Evolutionary conservation across 2,888 invertebrate species (phyloP).

Genomic region (Hypena proboscidalis): DNA sequence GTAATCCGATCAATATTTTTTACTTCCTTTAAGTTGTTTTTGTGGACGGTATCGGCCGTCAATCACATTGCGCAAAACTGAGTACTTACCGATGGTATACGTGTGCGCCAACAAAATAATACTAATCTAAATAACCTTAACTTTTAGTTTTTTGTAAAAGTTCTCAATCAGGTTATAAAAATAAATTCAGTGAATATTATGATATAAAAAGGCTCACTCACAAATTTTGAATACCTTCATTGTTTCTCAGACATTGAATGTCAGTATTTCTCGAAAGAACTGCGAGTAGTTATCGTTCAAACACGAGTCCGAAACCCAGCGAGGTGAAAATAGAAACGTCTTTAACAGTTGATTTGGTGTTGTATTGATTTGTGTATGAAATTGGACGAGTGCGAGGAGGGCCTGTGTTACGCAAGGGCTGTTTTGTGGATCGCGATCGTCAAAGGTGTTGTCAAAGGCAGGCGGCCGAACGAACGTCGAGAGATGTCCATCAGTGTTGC

Average conservation of each 20-base stretch:
- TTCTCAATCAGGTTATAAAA: too few relatives aligned
- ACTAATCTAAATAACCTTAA: too few relatives aligned
- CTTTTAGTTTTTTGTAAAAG: too few relatives aligned
- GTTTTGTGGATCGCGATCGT: conserved; percentile 63
- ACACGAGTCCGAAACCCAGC: conserved; percentile 4
- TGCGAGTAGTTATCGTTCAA: background rate
- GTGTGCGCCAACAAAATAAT: too few relatives aligned
- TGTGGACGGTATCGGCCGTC: conserved; percentile 29
- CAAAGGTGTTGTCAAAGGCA: conserved; percentile 77
- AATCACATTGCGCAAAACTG: conserved; percentile 23
- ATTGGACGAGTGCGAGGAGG: conserved; percentile 61
- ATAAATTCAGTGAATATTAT: too few relatives aligned
- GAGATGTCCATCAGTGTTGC: conserved; percentile 50
- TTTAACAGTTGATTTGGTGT: conserved; percentile 49
- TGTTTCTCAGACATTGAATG: too few relatives aligned
- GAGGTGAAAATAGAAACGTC: conserved; percentile 56
- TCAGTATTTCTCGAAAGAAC: too few relatives aligned
- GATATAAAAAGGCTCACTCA: too few relatives aligned
- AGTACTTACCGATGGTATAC: background rate
- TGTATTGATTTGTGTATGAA: conserved; percentile 65
- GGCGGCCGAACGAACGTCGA: conserved; percentile 66
- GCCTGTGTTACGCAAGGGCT: conserved; percentile 71
- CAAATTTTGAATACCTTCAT: too few relatives aligned
- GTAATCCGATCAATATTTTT: conserved; percentile 82
- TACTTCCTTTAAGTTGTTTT: conserved; percentile 46